Base-by-base conservation (phyloP, 2,888 invertebrate species). In the Sthenelais limicola region DNA sequence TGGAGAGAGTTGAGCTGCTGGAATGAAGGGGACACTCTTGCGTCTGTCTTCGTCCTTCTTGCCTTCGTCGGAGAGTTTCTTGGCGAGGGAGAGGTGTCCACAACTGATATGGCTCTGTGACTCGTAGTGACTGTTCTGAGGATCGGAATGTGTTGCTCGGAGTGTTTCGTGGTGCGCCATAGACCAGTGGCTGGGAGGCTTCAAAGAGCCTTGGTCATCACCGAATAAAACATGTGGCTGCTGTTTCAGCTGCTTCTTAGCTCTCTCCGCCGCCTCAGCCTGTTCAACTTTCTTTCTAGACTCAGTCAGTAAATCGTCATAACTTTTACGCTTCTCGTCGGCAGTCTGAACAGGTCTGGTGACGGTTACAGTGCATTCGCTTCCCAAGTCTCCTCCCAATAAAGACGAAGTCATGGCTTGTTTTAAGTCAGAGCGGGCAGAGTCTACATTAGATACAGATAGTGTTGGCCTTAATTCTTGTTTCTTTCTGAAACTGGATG, bases 61-160 rank as follows among this genome's bases (percentile, higher is more conserved):
- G 0, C 90, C 89, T 72, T 87, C 88, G 74, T 87, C 89, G 3
- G 88, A 88, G 7, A 88, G 78, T 33, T 88, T 86, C 74, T 88
- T 86, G n/a, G 87, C 86, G 28, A 88, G 78, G n/a, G 87, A 78
- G n/a, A 88, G 76, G 79, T 88, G 86, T 75, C 87, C 89, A 82
- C 85, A 84, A 12, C 47, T 28, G n/a, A 26, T 24, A 32, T 38
- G 28, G n/a, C n/a, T n/a, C n/a, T n/a, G n/a, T 7, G 30, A 18
- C 15, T 15, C 38, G n/a, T 28, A 38, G 7, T 18, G 43, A 43
- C 15, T 32, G 12, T 3, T n/a, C 18, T 73, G 54, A 4, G 75
- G 75, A 35, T 77, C 77, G 0, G 77, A 76, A n/a, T 67, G 68
- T 3, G 73, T 54, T 0, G 72, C 38, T 9, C 72, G 73, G 3